Evolutionary conservation across 2,888 invertebrate species (phyloP), one percentile per base, ranked within the genome.

Genomic region (Scaptomyza flava): DNA sequence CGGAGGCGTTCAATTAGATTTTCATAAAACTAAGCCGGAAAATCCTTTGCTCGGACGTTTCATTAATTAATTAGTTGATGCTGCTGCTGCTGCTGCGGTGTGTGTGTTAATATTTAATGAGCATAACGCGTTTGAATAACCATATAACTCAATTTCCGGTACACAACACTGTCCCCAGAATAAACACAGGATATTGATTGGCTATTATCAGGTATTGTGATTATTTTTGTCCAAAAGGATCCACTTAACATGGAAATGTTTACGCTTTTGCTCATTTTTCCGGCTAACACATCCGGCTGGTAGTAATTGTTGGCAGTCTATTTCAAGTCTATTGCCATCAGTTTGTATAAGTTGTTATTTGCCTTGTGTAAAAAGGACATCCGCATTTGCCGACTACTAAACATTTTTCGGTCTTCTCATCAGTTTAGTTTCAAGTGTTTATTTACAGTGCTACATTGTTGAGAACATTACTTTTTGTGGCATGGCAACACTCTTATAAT

Each of bases 11-110:
- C 72, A 67, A 72, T 67, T 72, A 57, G 68, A 11, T 50, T 58
- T 68, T 45, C 8, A 33, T 43, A 14, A 20, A 52, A 45, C 60
- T 63, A 48, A 64, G 47, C 30, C 59, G 58, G 45, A 33, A 68
- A 59, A 52, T 64, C 53, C 58, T 52, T 57, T 30, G 51, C 52
- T n/a, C 7, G 14, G 53, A 34, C 41, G 57, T 43, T 62, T 57
- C 47, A 52, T 76, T 76, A 81, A 72, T 81, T 87, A 87, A 87
- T 81, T 81, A 76, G 61, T 59, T 43, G 14, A 7, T 38, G 7
- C 17, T 17, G 34, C 34, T 36, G 2, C 34, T n/a, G 34, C n/a
- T 38, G 36, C 17, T n/a, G 1, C n/a, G n/a, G n/a, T 38, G 38
- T 38, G 14, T 42, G 27, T 33, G 36, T 38, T 68, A 65, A 68